Conservation (phyloP, 2,888 invertebrate genomes). For the Drosophila limbata region DNA sequence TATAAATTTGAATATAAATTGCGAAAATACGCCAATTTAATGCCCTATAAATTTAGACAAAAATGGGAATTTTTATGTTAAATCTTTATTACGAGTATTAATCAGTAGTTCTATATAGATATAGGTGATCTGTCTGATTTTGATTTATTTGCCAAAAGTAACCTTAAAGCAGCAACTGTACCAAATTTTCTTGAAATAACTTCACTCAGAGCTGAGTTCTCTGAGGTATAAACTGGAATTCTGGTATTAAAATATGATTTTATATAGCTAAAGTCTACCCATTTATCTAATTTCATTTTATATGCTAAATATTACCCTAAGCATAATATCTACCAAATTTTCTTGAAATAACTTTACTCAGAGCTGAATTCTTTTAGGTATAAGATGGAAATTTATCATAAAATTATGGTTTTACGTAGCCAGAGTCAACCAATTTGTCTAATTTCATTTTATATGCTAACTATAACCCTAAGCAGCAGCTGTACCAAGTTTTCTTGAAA, state of each 20-base stretch:
- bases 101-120: neutral
- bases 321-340: neutral
- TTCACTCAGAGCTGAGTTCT: too few species aligned
- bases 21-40: neutral
- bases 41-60: conserved; percentile 18
- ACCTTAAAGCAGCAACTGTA: neutral
- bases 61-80: neutral
- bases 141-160: too few species aligned
- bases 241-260: neutral
- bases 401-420: too few species aligned
- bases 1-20: neutral
- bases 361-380: neutral
- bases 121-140: neutral
- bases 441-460: neutral
- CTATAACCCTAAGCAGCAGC: too few species aligned
- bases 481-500: neutral
- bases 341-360: neutral
- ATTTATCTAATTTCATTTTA: neutral
- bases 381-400: neutral
- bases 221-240: neutral
- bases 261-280: neutral
- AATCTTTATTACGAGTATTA: neutral
- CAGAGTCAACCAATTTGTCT: neutral
- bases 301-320: neutral
- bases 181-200: too few species aligned